Evolutionary conservation across 2,797 vertebrate species (phyloP).

Genomic region (Platyrinchus mystaceus): DNA sequence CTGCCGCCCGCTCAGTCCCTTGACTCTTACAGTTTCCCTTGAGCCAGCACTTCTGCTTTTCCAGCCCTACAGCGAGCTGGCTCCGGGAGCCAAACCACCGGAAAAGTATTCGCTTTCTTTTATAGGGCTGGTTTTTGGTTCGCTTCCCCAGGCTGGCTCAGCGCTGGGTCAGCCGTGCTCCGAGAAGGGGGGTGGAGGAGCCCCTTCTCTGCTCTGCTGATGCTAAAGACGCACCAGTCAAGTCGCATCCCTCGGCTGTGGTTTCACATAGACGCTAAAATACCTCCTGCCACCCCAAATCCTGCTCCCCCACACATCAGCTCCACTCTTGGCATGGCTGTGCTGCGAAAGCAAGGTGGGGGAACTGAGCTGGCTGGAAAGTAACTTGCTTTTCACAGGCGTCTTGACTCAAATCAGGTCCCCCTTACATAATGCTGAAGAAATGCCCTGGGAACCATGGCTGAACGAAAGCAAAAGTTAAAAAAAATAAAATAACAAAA

Average conservation of each 20-base stretch:
- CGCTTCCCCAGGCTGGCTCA: background rate
- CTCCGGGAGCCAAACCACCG: background rate
- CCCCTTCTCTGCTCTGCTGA: background rate
- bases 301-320: background rate
- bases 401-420: background rate
- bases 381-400: background rate
- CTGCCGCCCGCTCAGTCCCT: rapidly evolving
- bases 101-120: background rate
- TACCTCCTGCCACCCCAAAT: background rate
- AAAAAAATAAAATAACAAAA: too few relatives aligned
- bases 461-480: background rate
- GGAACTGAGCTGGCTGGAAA: background rate
- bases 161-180: background rate
- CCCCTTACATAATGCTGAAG: background rate
- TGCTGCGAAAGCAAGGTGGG: background rate
- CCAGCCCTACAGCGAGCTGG: background rate
- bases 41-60: slow-evolving; percentile 8
- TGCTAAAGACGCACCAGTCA: background rate
- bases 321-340: background rate
- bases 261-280: background rate
- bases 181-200: background rate
- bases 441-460: background rate
- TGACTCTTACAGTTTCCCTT: background rate
- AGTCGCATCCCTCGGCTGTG: background rate
- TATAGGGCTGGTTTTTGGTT: background rate